Evolutionary conservation across 2,797 vertebrate genomes (phyloP).

Genomic region (Spinus olivaceus): DNA sequence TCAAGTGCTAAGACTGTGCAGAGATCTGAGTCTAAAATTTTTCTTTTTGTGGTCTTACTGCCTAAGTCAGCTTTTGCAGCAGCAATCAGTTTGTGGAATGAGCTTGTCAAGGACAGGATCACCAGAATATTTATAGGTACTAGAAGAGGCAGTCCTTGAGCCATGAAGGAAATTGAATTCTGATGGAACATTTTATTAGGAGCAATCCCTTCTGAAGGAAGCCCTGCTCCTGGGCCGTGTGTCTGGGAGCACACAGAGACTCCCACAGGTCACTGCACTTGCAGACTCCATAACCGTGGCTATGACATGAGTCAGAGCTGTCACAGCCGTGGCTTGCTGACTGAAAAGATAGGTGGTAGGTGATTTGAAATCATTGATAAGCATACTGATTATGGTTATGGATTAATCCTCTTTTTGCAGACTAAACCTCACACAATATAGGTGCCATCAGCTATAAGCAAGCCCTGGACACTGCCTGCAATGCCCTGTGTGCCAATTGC

Average conservation of each 20-base stretch:
- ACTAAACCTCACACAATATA: background rate
- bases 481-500: background rate
- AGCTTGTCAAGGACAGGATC: background rate
- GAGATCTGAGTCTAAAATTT: background rate
- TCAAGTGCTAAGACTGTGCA: background rate
- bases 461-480: background rate
- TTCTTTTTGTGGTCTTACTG: background rate
- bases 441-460: background rate
- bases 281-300: rapidly evolving
- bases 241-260: background rate
- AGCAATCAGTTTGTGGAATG: background rate
- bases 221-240: background rate
- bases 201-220: background rate
- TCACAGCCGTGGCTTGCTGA: background rate
- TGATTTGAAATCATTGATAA: background rate
- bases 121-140: background rate
- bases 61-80: background rate
- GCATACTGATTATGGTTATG: background rate
- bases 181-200: background rate
- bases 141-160: background rate
- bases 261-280: background rate
- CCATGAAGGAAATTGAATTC: background rate
- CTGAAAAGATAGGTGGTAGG: background rate
- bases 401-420: conserved; percentile 9
- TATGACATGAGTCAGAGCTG: background rate